Base-by-base conservation (phyloP, 2,797 vertebrate genomes). In the Enteromius paludinosus region DNA sequence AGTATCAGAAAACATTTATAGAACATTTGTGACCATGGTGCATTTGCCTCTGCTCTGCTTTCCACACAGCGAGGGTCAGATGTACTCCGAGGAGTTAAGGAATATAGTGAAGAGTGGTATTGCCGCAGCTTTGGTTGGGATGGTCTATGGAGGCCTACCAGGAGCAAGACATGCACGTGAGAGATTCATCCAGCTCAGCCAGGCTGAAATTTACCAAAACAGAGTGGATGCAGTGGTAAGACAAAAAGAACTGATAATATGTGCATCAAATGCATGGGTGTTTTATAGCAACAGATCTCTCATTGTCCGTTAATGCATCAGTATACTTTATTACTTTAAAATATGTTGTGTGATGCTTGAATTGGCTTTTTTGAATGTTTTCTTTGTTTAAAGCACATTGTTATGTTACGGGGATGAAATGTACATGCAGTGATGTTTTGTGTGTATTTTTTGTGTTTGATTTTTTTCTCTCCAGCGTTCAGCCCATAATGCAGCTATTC, bases 201-300 rank as follows among this genome's bases (percentile, higher is more conserved):
- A 96, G 86, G 97, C 93, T 0, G 95, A 98, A 76, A 49, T 97
- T 10, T 99, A 96, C 83, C 91, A 89, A 0, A 95, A 91, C 90
- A 94, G 89, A 0, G 89, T 97, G 86, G 97, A 98, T 0, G 98
- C 97, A 15, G 92, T 97, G 95, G 98, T 99, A 89, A 88, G 96
- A 43, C 5, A 73, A 33, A 72, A 5, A 61, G 5, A 4, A 4
- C 49, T 62, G 25, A 33, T 47, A 15, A n/a, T n/a, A 33, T 73
- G 4, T n/a, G 20, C 1, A 15, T 73, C 30, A 54, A 7, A 61
- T 61, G 23, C 28, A 2, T 61, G n/a, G n/a, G 23, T 61, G 23
- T 11, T 73, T 52, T 56, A 18, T 30, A 35, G 12, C 3, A 12
- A 28, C 0, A n/a, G 61, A 54, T n/a, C 52, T 78, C 52, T 73